A percentile compares a stretch with the other conserved stretches of the same genome.
Evolutionary conservation across 1,140 invertebrate species (phyloP).

Genomic region (Ips nitidus): DNA sequence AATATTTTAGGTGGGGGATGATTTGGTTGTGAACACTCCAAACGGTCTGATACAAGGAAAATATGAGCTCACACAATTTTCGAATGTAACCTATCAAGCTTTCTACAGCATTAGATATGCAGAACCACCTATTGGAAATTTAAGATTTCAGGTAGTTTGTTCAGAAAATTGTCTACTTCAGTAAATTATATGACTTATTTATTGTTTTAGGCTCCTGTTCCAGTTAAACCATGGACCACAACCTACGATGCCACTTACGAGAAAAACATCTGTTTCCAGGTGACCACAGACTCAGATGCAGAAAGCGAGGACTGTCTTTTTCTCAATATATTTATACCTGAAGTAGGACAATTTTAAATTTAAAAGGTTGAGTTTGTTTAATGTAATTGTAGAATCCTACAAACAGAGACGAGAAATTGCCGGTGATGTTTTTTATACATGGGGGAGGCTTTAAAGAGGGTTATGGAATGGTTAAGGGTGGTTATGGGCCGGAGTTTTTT

Average conservation of each 20-base stretch:
- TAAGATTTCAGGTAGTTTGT: constrained; percentile 17
- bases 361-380: neutral
- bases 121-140: constrained; percentile 19
- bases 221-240: constrained; percentile 24
- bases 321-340: constrained; percentile 34
- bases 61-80: neutral
- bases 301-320: constrained; percentile 37
- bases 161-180: neutral
- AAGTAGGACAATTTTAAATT: neutral
- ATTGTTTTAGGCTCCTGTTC: constrained; percentile 11
- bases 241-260: constrained; percentile 30
- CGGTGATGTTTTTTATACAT: constrained; percentile 28
- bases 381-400: neutral
- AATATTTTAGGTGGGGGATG: too few species aligned
- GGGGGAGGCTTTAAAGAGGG: constrained; percentile 27
- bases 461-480: constrained; percentile 13
- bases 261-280: constrained; percentile 28
- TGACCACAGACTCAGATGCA: constrained; percentile 6
- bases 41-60: neutral
- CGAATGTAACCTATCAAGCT: constrained; percentile 3
- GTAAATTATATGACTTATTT: neutral
- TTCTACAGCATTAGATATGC: constrained; percentile 32
- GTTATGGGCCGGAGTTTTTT: constrained; percentile 25
- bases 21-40: neutral
- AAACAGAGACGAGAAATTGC: neutral